Evolutionary conservation across 2,797 vertebrate genomes (phyloP), one percentile per base, ranked within the genome.

Genomic region (Synaphobranchus kaupii): DNA sequence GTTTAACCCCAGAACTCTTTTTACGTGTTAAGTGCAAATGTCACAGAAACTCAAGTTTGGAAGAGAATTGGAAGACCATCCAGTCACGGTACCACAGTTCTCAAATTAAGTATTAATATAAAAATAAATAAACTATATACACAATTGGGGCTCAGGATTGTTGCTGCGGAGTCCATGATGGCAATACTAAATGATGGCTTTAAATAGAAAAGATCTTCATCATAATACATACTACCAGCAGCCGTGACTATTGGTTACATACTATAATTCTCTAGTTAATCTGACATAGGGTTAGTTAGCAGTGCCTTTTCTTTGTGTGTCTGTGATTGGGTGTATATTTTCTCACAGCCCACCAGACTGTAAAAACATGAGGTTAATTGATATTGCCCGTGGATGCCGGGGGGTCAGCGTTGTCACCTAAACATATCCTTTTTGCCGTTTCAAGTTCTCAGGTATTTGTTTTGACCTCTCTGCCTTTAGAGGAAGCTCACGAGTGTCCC

Each of bases 331-430:
- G 63, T 56, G 48, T n/a, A 73, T 90, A 88, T 88, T 86, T 90
- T 90, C 89, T 89, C 89, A 89, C 88, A 78, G 47, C 44, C 83
- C 54, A 82, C n/a, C 73, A 78, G 63, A 89, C 87, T 90, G 90
- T 90, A 89, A 90, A 90, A 89, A 68, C 58, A 78, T 54, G 54
- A 88, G 89, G 90, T 88, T 92, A 90, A 92, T 90, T 89, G 90
- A 89, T 90, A 85, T 84, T 82, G 89, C 88, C 89, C n/a, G 83
- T 17, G 78, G 90, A 88, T 86, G 56, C 56, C 31, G 83, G 39
- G 9, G 89, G 90, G 90, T 93, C 91, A 89, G 86, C 86, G 84
- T 58, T 60, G 78, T 88, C 86, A 86, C 88, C 88, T 87, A 87
- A 90, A 88, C 91, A 89, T 86, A 86, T 92, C 89, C 85, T 83